A percentile compares a stretch with the other conserved stretches of the same genome.
Conservation (phyloP, 2,888 invertebrate genomes). For the Matsumyia berberina region DNA sequence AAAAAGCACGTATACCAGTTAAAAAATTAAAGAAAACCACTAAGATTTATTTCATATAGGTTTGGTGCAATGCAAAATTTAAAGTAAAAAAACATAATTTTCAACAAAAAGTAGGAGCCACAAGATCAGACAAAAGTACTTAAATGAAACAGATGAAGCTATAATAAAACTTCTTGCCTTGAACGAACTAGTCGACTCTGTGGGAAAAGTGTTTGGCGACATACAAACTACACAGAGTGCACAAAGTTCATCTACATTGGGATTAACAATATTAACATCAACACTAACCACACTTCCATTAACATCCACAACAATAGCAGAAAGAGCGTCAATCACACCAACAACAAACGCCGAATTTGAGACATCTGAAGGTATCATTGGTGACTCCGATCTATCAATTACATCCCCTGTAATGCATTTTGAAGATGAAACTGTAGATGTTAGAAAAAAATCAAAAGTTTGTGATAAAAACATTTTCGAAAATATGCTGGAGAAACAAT, state of each 20-base stretch:
- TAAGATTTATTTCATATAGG: not conserved
- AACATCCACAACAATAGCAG: not conserved
- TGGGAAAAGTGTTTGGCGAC: not conserved
- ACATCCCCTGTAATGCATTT: conserved; percentile 1
- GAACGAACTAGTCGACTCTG: too few species aligned
- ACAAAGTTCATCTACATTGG: not conserved
- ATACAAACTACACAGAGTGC: not conserved
- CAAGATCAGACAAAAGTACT: too few species aligned
- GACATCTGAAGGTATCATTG: not conserved
- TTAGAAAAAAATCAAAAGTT: too few species aligned
- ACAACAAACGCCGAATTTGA: not conserved
- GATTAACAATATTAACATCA: not conserved
- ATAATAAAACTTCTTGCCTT: too few species aligned
- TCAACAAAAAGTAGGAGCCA: too few species aligned
- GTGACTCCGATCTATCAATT: not conserved
- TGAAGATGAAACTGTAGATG: not conserved
- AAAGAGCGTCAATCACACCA: not conserved
- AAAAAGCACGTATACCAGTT: not conserved
- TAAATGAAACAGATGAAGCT: too few species aligned
- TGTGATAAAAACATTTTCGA: too few species aligned
- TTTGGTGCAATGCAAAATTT: too few species aligned
- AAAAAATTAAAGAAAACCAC: not conserved
- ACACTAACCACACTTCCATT: not conserved
- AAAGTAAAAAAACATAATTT: not conserved
- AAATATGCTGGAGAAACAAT: too few species aligned